A percentile compares a stretch with the other conserved stretches of the same genome.
Evolutionary conservation across 2,888 invertebrate genomes (phyloP).

Genomic region (Pheosia tremula): DNA sequence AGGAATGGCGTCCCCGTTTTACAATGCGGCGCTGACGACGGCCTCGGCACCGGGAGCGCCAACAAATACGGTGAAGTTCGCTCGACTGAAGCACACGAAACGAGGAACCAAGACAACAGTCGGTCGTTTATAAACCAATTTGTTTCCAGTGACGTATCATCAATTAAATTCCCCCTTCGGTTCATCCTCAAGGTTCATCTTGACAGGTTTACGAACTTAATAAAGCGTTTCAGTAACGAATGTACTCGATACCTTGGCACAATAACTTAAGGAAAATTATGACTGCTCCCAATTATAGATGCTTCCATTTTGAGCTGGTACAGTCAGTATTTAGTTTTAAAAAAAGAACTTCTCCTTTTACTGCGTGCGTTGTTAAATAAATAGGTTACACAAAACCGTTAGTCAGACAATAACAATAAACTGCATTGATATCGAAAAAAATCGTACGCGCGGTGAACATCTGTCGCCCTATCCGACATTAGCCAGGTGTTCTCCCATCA

Average conservation of each 20-base stretch:
- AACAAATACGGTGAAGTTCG: constrained; percentile 33
- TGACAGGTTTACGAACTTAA: constrained; percentile 15
- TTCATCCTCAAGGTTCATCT: constrained; percentile 16
- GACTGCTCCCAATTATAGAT: constrained; percentile 2
- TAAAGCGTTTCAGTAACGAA: constrained; percentile 3
- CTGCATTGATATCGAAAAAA: constrained; percentile 16
- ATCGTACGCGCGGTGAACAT: constrained; percentile 48
- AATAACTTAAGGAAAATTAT: background rate
- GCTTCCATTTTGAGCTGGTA: background rate
- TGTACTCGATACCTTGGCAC: constrained; percentile 1
- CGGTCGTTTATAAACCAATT: constrained; percentile 51
- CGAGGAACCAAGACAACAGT: constrained; percentile 31
- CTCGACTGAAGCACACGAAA: constrained; percentile 47
- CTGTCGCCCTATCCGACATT: constrained; percentile 51
- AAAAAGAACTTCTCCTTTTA: too few species aligned
- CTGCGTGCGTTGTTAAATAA: too few species aligned
- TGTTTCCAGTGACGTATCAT: constrained; percentile 50
- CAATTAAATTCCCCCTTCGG: constrained; percentile 21
- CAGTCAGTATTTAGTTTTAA: too few species aligned
- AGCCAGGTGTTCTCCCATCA: constrained; percentile 49
- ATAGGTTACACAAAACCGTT: too few species aligned
- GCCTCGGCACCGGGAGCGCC: constrained; percentile 27
- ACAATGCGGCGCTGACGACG: constrained; percentile 47
- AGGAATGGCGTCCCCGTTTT: constrained; percentile 68
- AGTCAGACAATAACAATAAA: background rate